Evolutionary conservation across 2,797 vertebrate genomes (phyloP), one percentile per base, ranked within the genome.

Genomic region (Pelobates cultripes): DNA sequence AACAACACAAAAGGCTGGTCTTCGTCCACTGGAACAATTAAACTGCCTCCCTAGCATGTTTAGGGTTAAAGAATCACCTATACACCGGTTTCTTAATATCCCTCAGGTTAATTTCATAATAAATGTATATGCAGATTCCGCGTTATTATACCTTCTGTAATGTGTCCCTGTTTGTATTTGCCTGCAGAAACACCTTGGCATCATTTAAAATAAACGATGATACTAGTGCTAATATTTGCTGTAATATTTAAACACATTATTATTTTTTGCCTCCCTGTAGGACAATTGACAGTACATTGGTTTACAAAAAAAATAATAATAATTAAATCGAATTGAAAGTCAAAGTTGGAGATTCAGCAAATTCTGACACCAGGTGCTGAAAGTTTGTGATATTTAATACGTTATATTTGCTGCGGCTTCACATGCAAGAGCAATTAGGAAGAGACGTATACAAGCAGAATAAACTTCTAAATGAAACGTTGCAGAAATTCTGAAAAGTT

Each of bases 161-260:
- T 83, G 82, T 83, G 82, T 79, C 82, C 82, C 82, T 45, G 53
- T 79, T 79, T 83, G 82, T 75, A 79, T 75, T 55, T 55, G 51
- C 51, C 60, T 79, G 71, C 72, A 83, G 28, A 79, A 72, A 82
- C 61, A 77, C 42, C 71, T 55, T 78, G 42, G 78, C 82, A 75
- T 79, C 76, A 70, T 64, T 51, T 75, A 79, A 79, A 83, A 79
- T 83, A 75, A 79, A 66, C 43, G 82, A 83, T 83, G 82, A 83
- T 70, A 51, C 77, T 9, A 70, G 70, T 63, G 53, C 63, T 79
- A 75, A 71, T 79, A 78, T 78, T 75, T 83, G 76, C 81, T 43
- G 70, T 57, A 47, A 6, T 7, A 12, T 76, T 13, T 9, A 78
- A 79, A 61, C 78, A 75, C 64, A 53, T 75, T 75, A 63, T 75